Conservation (phyloP, 2,113 vertebrate species). For the Pteruthius melanotis region DNA sequence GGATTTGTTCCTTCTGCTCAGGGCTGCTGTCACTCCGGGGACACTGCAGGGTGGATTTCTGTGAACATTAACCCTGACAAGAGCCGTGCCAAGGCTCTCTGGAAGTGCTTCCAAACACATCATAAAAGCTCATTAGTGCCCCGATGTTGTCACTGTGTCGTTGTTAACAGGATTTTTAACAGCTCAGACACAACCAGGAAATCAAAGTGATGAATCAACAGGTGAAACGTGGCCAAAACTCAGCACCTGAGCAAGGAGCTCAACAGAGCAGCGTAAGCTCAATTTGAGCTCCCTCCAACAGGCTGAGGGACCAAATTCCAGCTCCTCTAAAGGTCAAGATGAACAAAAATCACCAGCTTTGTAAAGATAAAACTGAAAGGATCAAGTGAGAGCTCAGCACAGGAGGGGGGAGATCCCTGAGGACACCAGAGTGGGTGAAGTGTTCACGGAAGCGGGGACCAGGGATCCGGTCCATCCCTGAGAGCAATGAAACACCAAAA, state of each 20-base stretch:
- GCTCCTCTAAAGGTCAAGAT: not conserved
- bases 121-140: not conserved
- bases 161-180: not conserved
- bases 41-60: not conserved
- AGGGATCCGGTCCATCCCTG: not conserved
- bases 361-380: not conserved
- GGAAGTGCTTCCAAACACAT: not conserved
- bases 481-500: not conserved
- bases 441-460: fast-evolving
- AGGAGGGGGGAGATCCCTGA: not conserved
- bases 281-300: fast-evolving
- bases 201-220: not conserved
- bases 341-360: fast-evolving
- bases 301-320: not conserved
- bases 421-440: not conserved
- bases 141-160: not conserved
- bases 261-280: not conserved
- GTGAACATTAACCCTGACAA: not conserved
- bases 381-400: fast-evolving
- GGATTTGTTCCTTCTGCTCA: not conserved
- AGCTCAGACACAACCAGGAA: not conserved
- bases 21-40: not conserved
- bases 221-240: not conserved
- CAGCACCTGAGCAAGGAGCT: not conserved
- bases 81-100: not conserved